These are phyloP conservation scores for Dipodomys ordii DNA, from an alignment of 2,113 vertebrate species.

Conservation along the genomic window DNA sequence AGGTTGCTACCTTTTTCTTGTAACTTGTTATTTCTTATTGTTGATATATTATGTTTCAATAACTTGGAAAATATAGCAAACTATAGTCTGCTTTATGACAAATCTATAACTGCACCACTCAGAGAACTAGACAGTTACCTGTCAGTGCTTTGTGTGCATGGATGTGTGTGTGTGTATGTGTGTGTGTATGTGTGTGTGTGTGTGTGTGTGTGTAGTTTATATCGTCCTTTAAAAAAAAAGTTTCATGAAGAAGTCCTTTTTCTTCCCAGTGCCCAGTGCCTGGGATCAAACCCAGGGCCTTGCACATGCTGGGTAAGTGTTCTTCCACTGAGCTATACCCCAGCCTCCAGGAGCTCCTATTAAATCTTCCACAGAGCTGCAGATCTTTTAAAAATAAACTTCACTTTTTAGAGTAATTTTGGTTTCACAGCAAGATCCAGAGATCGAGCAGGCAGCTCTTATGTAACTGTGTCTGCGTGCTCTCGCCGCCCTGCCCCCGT, in stretches of 20 bases:
- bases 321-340: background rate
- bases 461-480: fast-evolving
- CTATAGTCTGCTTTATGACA: background rate
- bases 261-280: background rate
- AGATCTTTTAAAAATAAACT: background rate
- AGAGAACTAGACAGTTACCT: background rate
- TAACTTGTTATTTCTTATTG: background rate
- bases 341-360: background rate
- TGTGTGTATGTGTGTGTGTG: background rate
- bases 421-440: background rate
- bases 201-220: background rate
- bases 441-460: background rate
- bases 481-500: background rate
- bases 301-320: background rate
- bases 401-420: background rate
- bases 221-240: background rate
- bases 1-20: background rate
- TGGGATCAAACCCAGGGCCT: background rate
- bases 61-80: background rate
- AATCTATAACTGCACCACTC: background rate
- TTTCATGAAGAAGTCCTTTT: background rate
- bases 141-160: background rate
- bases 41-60: background rate
- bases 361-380: background rate
- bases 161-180: background rate